Evolutionary conservation across 2,113 vertebrate genomes (phyloP).

Genomic region (Oxyura jamaicensis): DNA sequence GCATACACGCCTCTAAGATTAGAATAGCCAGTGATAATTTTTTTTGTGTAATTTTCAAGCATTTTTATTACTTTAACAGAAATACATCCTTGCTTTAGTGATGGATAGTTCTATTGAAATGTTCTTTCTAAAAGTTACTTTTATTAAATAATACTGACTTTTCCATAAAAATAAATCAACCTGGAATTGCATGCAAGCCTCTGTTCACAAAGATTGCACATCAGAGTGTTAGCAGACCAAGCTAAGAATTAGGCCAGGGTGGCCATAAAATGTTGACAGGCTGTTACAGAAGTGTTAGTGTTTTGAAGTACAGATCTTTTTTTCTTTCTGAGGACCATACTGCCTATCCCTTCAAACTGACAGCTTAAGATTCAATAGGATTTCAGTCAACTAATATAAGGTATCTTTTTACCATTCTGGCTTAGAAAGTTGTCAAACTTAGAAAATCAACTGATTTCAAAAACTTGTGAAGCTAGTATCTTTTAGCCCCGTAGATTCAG

Average conservation of each 20-base stretch:
- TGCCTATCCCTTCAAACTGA: not conserved
- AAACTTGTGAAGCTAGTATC: not conserved
- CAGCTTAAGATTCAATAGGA: not conserved
- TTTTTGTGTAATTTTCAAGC: not conserved
- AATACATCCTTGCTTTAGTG: not conserved
- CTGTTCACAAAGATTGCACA: not conserved
- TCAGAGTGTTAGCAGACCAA: not conserved
- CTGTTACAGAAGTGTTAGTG: not conserved
- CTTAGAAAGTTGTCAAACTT: not conserved
- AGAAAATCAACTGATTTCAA: not conserved
- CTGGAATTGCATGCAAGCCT: not conserved
- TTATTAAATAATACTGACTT: not conserved
- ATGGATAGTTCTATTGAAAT: not conserved
- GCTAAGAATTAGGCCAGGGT: not conserved
- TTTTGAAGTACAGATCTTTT: not conserved
- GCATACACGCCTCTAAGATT: not conserved
- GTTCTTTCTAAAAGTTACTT: not conserved
- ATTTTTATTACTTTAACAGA: not conserved
- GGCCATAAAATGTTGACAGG: not conserved
- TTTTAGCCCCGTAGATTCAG: not conserved
- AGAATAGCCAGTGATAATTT: not conserved
- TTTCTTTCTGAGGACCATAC: not conserved
- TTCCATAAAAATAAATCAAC: not conserved
- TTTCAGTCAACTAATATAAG: not conserved
- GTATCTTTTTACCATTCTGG: not conserved